Evolutionary conservation across 2,797 vertebrate species (phyloP).

Genomic region (Bradypus variegatus): DNA sequence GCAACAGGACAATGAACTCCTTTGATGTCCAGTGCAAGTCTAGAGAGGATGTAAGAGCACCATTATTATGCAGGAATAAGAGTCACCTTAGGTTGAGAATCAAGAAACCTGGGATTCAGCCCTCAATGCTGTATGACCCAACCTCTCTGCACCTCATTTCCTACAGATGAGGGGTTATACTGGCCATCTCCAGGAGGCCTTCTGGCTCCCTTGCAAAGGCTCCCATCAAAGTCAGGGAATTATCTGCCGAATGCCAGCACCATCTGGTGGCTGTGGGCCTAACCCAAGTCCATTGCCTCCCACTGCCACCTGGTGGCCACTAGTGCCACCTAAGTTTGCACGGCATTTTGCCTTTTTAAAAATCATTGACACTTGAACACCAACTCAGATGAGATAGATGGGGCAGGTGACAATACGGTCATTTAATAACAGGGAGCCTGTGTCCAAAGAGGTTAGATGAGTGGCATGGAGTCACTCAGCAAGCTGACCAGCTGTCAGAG

Average conservation of each 20-base stretch:
- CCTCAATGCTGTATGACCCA: background rate
- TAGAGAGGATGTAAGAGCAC: background rate
- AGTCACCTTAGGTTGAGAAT: background rate
- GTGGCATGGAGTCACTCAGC: background rate
- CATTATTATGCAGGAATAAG: background rate
- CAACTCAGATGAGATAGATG: background rate
- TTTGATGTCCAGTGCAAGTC: background rate
- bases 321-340: background rate
- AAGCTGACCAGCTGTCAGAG: background rate
- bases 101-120: background rate
- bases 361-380: background rate
- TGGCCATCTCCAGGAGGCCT: background rate
- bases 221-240: background rate
- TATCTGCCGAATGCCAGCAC: conserved; percentile 63
- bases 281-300: conserved; percentile 19
- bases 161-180: background rate
- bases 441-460: background rate
- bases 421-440: background rate
- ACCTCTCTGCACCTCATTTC: background rate
- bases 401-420: background rate
- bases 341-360: background rate
- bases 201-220: background rate
- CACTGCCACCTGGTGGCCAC: conserved; percentile 57
- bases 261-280: conserved; percentile 60
- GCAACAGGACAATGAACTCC: background rate